phyloP scores from a whole-genome alignment of 2,113 vertebrate species.

The Peromyscus californicus region DNA sequence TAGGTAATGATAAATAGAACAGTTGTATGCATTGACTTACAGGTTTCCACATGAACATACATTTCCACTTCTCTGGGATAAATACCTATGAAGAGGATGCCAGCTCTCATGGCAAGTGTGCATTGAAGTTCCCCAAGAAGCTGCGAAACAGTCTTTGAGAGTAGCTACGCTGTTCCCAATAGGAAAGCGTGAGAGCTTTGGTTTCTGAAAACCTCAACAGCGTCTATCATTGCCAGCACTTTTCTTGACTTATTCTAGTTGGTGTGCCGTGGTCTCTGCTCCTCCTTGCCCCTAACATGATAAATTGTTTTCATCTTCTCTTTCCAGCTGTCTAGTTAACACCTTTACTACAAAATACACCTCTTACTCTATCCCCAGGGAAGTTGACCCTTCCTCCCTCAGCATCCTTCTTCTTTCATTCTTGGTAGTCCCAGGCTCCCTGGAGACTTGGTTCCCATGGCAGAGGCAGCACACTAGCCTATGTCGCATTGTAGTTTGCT shows the following conservation, averaged over 20 bases:
- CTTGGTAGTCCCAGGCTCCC: background rate
- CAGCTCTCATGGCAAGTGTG: background rate
- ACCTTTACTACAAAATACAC: background rate
- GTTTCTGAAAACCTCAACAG: background rate
- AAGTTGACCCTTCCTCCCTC: background rate
- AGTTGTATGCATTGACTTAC: background rate
- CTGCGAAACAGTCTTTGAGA: background rate
- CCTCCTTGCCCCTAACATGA: background rate
- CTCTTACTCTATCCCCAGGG: background rate
- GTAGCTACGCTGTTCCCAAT: background rate
- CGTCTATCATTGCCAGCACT: background rate
- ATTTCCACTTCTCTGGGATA: conserved; percentile 13
- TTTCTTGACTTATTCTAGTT: background rate
- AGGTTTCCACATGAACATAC: background rate
- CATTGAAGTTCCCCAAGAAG: background rate
- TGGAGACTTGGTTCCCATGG: background rate
- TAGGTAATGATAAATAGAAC: background rate
- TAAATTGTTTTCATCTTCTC: background rate
- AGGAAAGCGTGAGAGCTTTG: background rate
- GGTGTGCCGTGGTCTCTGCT: background rate
- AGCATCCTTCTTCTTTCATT: background rate
- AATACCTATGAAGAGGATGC: background rate
- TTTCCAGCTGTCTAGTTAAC: background rate
- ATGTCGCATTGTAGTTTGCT: background rate
- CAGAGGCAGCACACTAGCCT: background rate